These are phyloP conservation scores for Thalassarche chlororhynchos DNA, from an alignment of 2,113 vertebrate species.

Conservation along the genomic window DNA sequence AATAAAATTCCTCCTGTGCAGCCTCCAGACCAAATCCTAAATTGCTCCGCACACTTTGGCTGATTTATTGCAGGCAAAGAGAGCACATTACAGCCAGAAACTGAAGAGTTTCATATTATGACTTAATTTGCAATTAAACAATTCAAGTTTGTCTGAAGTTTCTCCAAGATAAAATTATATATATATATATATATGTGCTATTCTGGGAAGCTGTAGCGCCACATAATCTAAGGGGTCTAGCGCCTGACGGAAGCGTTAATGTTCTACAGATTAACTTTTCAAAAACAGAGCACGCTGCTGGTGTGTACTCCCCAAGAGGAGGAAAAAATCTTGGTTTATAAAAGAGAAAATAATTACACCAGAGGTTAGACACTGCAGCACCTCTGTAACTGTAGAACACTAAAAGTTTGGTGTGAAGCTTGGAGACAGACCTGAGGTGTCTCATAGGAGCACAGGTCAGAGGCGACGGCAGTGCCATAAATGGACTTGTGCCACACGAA, in stretches of 20 bases:
- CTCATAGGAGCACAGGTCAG: not conserved
- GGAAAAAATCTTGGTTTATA: not conserved
- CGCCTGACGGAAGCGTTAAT: not conserved
- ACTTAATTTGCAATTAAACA: constrained; percentile 53
- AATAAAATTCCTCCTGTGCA: constrained; percentile 34
- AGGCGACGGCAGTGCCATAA: not conserved
- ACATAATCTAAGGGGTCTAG: not conserved
- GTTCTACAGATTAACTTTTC: not conserved
- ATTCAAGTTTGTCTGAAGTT: constrained; percentile 24
- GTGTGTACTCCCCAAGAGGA: not conserved
- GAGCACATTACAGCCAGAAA: constrained; percentile 2
- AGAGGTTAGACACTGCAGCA: not conserved
- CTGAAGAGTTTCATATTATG: not conserved
- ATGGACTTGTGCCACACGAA: not conserved
- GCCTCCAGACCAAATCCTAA: constrained; percentile 56
- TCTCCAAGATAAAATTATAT: not conserved
- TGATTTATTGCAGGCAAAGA: constrained; percentile 58
- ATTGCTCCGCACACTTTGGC: constrained; percentile 20
- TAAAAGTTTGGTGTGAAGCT: not conserved
- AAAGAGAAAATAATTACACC: not conserved
- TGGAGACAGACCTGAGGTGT: not conserved
- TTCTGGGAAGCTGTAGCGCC: not conserved
- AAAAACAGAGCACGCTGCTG: not conserved
- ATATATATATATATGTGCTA: not conserved
- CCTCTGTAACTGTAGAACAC: not conserved